Conservation (phyloP, 2,888 invertebrate species). For the Nomada ruficornis region DNA sequence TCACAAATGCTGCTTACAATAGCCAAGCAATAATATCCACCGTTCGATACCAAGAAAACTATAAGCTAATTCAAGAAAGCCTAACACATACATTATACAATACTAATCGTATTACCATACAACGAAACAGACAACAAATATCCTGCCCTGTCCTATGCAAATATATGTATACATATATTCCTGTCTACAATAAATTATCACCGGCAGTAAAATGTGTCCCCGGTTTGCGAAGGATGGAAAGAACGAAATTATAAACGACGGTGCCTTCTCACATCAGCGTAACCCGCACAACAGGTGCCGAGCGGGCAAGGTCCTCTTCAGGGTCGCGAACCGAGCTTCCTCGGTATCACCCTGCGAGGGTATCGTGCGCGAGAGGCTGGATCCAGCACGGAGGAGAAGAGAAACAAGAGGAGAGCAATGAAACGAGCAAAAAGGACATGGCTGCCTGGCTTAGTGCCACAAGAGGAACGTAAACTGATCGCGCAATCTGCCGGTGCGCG, state of each 20-base stretch:
- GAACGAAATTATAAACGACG: neutral
- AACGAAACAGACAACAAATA: too few species aligned
- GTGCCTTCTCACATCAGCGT: neutral
- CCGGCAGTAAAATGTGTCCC: too few species aligned
- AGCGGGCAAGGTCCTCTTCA: constrained; percentile 31
- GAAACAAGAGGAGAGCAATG: neutral
- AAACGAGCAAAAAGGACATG: constrained; percentile 7
- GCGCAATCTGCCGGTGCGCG: constrained; percentile 74
- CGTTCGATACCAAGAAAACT: too few species aligned
- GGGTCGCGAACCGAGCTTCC: constrained; percentile 28
- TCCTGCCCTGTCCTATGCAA: too few species aligned
- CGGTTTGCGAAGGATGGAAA: too few species aligned
- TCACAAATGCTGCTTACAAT: too few species aligned
- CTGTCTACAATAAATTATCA: too few species aligned
- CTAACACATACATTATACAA: too few species aligned
- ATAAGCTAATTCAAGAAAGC: too few species aligned
- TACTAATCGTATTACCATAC: too few species aligned
- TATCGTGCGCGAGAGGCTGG: constrained; percentile 17
- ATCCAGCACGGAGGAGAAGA: neutral
- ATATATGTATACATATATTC: too few species aligned
- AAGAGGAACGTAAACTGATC: constrained; percentile 73
- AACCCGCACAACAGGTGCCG: constrained; percentile 49
- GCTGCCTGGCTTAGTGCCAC: constrained; percentile 68
- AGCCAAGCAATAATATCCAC: too few species aligned
- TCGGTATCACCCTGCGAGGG: constrained; percentile 4